Percentiles rank a stretch among this genome's conserved stretches.
Conservation (phyloP, 92 coral and sea anemone genomes). For the Chrysogorgia sp. region DNA sequence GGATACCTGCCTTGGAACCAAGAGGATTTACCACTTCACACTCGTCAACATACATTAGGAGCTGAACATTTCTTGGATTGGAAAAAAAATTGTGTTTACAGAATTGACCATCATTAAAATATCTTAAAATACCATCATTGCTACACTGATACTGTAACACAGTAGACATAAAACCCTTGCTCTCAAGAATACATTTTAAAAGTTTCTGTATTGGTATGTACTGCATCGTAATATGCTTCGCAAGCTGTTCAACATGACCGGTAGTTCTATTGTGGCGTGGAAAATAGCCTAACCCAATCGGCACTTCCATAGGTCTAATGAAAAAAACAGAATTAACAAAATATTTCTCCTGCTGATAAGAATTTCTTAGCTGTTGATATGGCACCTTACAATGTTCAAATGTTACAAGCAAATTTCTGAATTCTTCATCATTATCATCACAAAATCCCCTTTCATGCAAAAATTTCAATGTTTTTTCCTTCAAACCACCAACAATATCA, state of each 20-base stretch:
- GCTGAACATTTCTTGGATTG: background rate
- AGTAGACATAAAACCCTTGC: background rate
- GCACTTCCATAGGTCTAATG: background rate
- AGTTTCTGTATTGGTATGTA: slow-evolving; percentile 6
- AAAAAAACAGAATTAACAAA: background rate
- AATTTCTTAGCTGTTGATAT: background rate
- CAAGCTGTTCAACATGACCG: slow-evolving; percentile 7
- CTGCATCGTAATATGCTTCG: slow-evolving; percentile 8
- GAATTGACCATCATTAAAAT: slow-evolving; percentile 18
- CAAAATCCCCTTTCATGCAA: background rate
- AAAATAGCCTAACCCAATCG: background rate
- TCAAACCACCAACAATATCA: too few relatives aligned
- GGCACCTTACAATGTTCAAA: background rate
- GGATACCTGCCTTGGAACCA: slow-evolving; percentile 24
- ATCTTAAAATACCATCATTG: background rate
- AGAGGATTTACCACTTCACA: slow-evolving; percentile 19
- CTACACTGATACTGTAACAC: background rate
- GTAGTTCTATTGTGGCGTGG: slow-evolving; percentile 3
- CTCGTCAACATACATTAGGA: slow-evolving; percentile 21
- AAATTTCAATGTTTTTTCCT: background rate
- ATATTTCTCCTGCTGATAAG: slow-evolving; percentile 6
- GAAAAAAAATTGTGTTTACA: slow-evolving; percentile 24
- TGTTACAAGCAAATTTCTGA: slow-evolving; percentile 1
- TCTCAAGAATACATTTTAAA: background rate
- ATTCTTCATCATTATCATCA: background rate